Evolutionary conservation across 2,113 vertebrate species (phyloP).

Genomic region (Chamaetylas fuelleborni): DNA sequence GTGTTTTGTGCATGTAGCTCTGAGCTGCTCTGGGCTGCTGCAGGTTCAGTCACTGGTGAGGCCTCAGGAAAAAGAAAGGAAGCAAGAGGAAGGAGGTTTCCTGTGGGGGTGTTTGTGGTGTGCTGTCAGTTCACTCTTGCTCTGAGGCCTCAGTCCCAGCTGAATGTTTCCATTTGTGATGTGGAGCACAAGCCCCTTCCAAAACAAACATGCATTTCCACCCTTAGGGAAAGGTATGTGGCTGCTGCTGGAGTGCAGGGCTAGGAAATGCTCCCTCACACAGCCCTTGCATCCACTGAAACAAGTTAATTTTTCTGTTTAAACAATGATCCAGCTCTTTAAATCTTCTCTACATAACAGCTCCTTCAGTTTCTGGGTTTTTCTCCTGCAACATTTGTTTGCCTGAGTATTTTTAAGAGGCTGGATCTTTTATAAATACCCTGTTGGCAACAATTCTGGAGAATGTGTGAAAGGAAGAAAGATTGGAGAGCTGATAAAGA

Average conservation of each 20-base stretch:
- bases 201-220: constrained; percentile 22
- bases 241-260: background rate
- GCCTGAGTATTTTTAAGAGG: background rate
- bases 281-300: background rate
- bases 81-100: constrained; percentile 40
- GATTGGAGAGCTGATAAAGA: constrained; percentile 32
- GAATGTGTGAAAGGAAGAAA: constrained; percentile 20
- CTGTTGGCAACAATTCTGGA: background rate
- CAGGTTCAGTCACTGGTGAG: background rate
- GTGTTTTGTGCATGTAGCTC: background rate
- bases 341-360: background rate
- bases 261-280: background rate
- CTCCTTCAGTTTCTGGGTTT: background rate
- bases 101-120: constrained; percentile 27
- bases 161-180: constrained; percentile 39
- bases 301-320: background rate
- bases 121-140: constrained; percentile 18
- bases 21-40: background rate
- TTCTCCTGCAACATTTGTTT: background rate
- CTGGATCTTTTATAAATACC: background rate
- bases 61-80: constrained; percentile 48
- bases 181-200: background rate
- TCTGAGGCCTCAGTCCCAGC: background rate
- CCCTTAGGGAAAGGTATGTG: background rate
- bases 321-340: background rate